These are phyloP conservation scores for Nothura maculosa DNA, from an alignment of 2,797 vertebrate genomes.

Conservation along the genomic window DNA sequence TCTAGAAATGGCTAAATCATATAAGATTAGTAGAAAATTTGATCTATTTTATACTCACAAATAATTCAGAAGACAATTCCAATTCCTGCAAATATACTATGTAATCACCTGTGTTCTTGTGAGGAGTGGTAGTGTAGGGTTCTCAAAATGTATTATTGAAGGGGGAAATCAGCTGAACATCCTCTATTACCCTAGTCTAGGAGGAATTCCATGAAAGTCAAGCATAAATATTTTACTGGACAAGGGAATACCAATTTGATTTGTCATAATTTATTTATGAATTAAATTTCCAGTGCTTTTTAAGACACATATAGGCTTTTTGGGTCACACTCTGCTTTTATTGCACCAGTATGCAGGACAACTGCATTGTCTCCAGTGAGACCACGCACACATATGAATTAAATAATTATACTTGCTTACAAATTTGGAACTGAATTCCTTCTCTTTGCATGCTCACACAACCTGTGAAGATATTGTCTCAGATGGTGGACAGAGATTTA, in stretches of 20 bases:
- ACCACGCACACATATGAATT: not conserved
- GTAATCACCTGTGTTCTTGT: not conserved
- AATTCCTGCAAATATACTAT: not conserved
- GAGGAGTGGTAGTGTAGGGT: not conserved
- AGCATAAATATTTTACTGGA: constrained; percentile 68
- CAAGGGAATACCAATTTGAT: constrained; percentile 28
- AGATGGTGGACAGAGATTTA: not conserved
- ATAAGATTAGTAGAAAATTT: not conserved
- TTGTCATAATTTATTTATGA: constrained; percentile 58
- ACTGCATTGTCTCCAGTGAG: not conserved
- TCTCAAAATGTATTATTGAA: constrained; percentile 51
- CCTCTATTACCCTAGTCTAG: constrained; percentile 31
- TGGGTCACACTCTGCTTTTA: constrained; percentile 26
- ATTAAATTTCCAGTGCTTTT: constrained; percentile 55
- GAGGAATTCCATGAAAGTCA: constrained; percentile 56
- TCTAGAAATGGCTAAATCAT: not conserved
- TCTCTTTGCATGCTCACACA: not conserved
- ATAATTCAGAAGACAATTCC: not conserved
- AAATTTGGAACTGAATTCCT: not conserved
- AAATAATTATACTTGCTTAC: not conserved
- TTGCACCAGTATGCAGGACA: not conserved
- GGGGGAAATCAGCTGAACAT: constrained; percentile 10
- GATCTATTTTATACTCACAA: not conserved
- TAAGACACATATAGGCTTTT: not conserved
- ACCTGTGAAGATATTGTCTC: not conserved